Evolutionary conservation across 2,797 vertebrate species (phyloP), one percentile per base, ranked within the genome.

Genomic region (Borostomias antarcticus): DNA sequence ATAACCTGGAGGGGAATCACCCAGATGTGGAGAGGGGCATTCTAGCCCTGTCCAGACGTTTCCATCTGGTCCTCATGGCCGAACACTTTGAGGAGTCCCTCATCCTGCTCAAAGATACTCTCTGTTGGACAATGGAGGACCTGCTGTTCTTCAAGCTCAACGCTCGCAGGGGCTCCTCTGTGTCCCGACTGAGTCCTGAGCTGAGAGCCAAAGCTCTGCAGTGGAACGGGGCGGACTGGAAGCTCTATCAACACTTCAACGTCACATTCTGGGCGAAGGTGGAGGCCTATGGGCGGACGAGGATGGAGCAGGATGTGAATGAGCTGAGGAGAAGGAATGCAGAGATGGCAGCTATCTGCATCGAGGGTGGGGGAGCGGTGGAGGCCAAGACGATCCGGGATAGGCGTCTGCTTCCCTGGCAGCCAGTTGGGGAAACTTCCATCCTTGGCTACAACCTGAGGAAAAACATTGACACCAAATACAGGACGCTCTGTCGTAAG

Each of bases 361-460:
- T 97, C 0, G 93, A 94, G 0, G 94, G 95, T 0, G 93, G 92
- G 19, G 83, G 17, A 0, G 86, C 96, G 0, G 96, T 98, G 58
- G 94, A 94, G 0, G 92, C 94, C 0, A 65, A 72, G 0, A 87
- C 92, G 74, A 97, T 99, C 76, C 86, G 92, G 59, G 91, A 98
- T 63, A 83, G 84, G 0, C 89, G 82, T 70, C 91, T 99, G 85
- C 90, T 90, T 64, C 96, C 96, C 15, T 98, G 97, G 96, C 96
- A 98, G 85, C 97, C 97, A 0, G 69, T 96, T 1, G 96, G 96
- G 28, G 82, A 94, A 72, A 86, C 89, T 50, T 94, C 93, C 67
- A 98, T 99, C 83, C 85, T 96, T 69, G 96, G 96, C 19, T 99
- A 98, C 89, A 98, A 98, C 82, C 83, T 97, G 79, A 96, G 89